Base-by-base conservation (phyloP, 2,888 invertebrate genomes). In the Aspidiotus rigidus region DNA sequence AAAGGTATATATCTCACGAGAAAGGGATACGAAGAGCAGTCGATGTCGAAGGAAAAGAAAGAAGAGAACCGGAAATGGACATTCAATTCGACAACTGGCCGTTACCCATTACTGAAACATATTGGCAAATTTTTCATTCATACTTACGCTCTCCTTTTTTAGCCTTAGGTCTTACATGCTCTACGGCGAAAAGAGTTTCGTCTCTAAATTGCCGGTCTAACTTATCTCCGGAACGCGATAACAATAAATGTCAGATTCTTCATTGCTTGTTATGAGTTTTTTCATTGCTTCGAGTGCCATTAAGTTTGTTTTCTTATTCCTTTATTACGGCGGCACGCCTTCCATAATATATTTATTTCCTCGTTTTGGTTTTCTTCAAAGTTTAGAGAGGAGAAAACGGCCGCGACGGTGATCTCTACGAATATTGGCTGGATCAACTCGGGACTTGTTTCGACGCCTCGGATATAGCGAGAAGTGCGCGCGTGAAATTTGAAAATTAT, bases 211-310 rank as follows among this genome's bases (percentile, higher is more conserved):
- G 15, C 17, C 41, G 5, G 44, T 44, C 16, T 28, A 44, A n/a
- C 16, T 41, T 41, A 39, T 28, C 13, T 41, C 41, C 7, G 10
- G 41, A 63, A 63, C 63, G 15, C 63, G 63, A 63, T 63, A 63
- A 63, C 63, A 63, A 63, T 63, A 63, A 63, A 63, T 63, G 63
- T 63, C 63, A 54, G 63, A 63, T 54, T 63, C 54, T 63, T 63
- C 63, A 55, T 63, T 54, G 63, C 63, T 63, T 54, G 63, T 63
- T 63, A 63, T 63, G 63, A 63, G 53, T 63, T 63, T 63, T 28
- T 63, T 63, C 63, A 63, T 63, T 63, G 63, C 63, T 63, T 63
- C 63, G n/a, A 63, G 63, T 63, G 63, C 63, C 63, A 63, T 63
- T 63, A 63, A 63, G 63, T 63, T 63, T 63, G 63, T 63, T 63